Evolutionary conservation across 2,888 invertebrate species (phyloP), one percentile per base, ranked within the genome.

Genomic region (Rhagophthalmus giganteus): DNA sequence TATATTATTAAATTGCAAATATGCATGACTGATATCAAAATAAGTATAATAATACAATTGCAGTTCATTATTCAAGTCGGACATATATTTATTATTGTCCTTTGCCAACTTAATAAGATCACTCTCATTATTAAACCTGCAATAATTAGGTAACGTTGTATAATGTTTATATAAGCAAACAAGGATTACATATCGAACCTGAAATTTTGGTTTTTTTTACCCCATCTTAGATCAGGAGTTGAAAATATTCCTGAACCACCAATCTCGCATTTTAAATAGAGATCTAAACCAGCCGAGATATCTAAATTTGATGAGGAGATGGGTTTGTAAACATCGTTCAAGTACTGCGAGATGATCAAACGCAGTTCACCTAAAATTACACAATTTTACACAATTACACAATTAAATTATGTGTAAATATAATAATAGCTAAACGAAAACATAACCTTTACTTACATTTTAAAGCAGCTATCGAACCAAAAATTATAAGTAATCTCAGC

Each of bases 1-100:
- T 37, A 74, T 56, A 2, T 71, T 68, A 25, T 61, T 47, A 54
- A 74, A 74, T 25, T 57, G 61, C 33, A 67, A 70, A 40, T 66
- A 65, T 2, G 71, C 67, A 48, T 69, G 68, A 49, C 73, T 74
- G 16, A 69, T 64, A 30, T 66, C 66, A 35, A 59, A 15, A 9
- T 20, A 2, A 9, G 2, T n/a, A 13, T 14, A 2, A 3, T 15
- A 33, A 33, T 33, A 33, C n/a, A n/a, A n/a, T n/a, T n/a, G n/a
- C 2, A 10, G 57, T 8, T 54, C 51, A 31, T 49, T 53, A 5
- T 54, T 37, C 27, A 59, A 30, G n/a, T 58, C 40, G 27, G 54
- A 56, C 8, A 59, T 30, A 11, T 42, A 47, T 12, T 39, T 52
- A 2, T 54, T 54, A 20, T 53, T 44, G 12, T 57, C 52, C 28